phyloP scores from a whole-genome alignment of 2,113 vertebrate genomes.

The Clinocottus analis region DNA sequence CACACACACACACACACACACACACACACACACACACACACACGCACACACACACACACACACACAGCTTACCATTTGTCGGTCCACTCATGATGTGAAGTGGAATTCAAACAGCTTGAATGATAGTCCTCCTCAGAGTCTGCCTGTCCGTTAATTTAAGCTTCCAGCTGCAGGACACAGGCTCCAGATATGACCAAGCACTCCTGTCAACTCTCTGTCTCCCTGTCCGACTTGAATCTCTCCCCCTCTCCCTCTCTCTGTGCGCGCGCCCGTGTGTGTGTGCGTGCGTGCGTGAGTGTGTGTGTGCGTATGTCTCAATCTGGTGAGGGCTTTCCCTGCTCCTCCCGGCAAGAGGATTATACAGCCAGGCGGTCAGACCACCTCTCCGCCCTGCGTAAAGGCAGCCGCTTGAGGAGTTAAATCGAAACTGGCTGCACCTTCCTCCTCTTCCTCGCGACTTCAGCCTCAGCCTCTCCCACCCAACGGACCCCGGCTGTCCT shows the following conservation, averaged over 20 bases:
- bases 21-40: conserved; percentile 20
- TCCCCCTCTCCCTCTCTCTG: conserved; percentile 13
- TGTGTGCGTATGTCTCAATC: no score
- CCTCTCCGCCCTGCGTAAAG: conserved; percentile 56
- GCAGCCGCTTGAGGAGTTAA: conserved; percentile 36
- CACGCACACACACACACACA: background rate
- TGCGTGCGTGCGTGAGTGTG: no score
- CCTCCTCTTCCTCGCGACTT: conserved; percentile 29
- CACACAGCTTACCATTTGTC: conserved; percentile 65
- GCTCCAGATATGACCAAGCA: conserved; percentile 12
- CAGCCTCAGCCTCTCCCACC: conserved; percentile 30
- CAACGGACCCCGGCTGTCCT: background rate
- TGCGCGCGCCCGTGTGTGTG: no score
- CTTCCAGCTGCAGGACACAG: conserved; percentile 17
- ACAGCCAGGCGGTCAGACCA: conserved; percentile 24
- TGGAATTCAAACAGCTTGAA: conserved; percentile 40
- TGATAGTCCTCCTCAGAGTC: conserved; percentile 13
- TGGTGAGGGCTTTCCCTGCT: conserved; percentile 59
- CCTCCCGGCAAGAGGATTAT: conserved; percentile 60
- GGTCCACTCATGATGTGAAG: conserved; percentile 69
- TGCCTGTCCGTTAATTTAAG: conserved; percentile 15
- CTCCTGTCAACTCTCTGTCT: conserved; percentile 38
- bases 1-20: background rate
- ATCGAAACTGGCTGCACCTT: conserved; percentile 28
- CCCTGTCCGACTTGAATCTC: conserved; percentile 20